Evolutionary conservation across 2,888 invertebrate genomes (phyloP).

Genomic region (Phortica magna): DNA sequence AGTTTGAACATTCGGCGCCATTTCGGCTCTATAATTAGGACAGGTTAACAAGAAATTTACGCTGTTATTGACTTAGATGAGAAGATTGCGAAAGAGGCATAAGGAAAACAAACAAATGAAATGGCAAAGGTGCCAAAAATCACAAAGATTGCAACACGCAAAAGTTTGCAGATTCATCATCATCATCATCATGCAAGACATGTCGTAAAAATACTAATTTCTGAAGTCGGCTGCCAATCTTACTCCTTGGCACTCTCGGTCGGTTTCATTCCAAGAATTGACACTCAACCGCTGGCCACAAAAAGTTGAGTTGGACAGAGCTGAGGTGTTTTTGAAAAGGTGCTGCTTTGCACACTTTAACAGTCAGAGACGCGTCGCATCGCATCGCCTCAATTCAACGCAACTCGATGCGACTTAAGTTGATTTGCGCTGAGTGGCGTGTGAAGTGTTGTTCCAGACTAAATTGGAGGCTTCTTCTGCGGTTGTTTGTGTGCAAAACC

Average conservation of each 20-base stretch:
- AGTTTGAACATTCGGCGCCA: conserved; percentile 32
- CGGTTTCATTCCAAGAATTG: conserved; percentile 64
- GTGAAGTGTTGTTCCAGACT: conserved; percentile 10
- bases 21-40: conserved; percentile 49
- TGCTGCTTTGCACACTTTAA: conserved; percentile 58
- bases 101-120: conserved; percentile 26
- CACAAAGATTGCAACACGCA: conserved; percentile 24
- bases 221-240: conserved; percentile 27
- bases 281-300: conserved; percentile 55
- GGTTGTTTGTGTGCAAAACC: conserved; percentile 15
- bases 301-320: conserved; percentile 44
- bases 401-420: background rate
- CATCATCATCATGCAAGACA: conserved; percentile 4
- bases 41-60: conserved; percentile 61
- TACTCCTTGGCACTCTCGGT: conserved; percentile 39
- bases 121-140: conserved; percentile 42
- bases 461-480: background rate
- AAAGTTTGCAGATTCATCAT: background rate
- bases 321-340: conserved; percentile 47
- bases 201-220: conserved; percentile 38
- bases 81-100: background rate
- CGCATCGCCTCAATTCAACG: too few species aligned
- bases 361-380: conserved; percentile 1
- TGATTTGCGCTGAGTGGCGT: background rate
- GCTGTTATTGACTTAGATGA: conserved; percentile 33